Conservation (phyloP, 23 tunicate species). For the Ciona savignyi region DNA sequence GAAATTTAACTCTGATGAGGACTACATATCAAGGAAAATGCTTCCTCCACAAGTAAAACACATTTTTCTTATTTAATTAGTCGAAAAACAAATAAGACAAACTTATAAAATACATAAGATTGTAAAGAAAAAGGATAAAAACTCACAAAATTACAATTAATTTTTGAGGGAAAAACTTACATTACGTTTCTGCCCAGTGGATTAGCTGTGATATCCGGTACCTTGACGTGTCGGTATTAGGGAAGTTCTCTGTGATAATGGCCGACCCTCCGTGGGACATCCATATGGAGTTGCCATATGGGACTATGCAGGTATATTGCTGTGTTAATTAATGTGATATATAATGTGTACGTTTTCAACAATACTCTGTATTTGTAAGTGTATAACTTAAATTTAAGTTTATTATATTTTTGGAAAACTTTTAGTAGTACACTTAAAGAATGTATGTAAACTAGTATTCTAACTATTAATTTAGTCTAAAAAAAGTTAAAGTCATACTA, state of each 20-base stretch:
- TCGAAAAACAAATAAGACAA: not conserved
- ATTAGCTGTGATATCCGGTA: constrained; percentile 93
- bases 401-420: not conserved
- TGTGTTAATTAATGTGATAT: no score
- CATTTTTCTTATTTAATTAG: not conserved
- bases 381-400: no score
- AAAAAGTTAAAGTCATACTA: no score
- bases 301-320: constrained; percentile 80
- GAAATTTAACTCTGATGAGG: constrained; percentile 58
- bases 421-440: not conserved
- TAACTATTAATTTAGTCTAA: no score
- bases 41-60: constrained; percentile 66
- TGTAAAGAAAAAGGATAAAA: no score
- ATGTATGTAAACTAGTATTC: no score
- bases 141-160: no score
- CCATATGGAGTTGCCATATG: constrained; percentile 99
- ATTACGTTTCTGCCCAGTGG: constrained; percentile 41
- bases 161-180: no score
- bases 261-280: constrained; percentile 99
- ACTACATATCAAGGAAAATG: constrained; percentile 74
- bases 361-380: no score
- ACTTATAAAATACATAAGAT: not conserved
- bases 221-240: constrained; percentile 78
- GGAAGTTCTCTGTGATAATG: constrained; percentile 98
- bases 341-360: no score